phyloP scores from a whole-genome alignment of 2,888 invertebrate species.

The Melanchra persicariae region DNA sequence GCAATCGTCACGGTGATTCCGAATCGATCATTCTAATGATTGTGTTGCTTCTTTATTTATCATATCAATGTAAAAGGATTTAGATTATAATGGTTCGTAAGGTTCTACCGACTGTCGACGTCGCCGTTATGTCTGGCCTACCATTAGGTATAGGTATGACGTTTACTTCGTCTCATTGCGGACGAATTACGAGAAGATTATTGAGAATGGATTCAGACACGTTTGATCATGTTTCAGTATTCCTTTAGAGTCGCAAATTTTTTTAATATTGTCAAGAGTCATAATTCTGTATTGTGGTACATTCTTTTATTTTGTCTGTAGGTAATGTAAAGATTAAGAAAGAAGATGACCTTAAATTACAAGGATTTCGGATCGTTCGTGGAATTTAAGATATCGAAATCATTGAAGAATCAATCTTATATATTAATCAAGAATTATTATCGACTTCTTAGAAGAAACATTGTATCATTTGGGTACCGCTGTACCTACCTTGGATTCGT shows the following conservation, averaged over 20 bases:
- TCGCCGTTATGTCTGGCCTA: conserved; percentile 18
- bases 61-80: conserved; percentile 19
- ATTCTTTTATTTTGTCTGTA: background rate
- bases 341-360: background rate
- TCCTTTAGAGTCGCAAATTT: background rate
- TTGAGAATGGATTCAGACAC: background rate
- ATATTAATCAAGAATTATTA: too few relatives aligned
- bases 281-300: too few relatives aligned
- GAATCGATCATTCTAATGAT: background rate
- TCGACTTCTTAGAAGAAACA: conserved; percentile 30
- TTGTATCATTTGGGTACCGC: conserved; percentile 14
- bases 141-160: background rate
- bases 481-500: conserved; percentile 21
- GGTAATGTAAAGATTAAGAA: background rate
- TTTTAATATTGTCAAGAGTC: too few relatives aligned
- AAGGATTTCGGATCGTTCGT: background rate
- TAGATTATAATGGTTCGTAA: conserved; percentile 3
- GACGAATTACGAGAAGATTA: background rate
- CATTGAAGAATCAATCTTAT: too few relatives aligned
- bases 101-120: background rate
- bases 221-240: background rate
- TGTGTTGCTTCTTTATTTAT: conserved; percentile 16
- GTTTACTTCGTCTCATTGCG: background rate
- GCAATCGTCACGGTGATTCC: background rate
- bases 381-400: background rate